Evolutionary conservation across 2,113 vertebrate genomes (phyloP), one percentile per base, ranked within the genome.

Genomic region (Myiozetetes cayanensis): DNA sequence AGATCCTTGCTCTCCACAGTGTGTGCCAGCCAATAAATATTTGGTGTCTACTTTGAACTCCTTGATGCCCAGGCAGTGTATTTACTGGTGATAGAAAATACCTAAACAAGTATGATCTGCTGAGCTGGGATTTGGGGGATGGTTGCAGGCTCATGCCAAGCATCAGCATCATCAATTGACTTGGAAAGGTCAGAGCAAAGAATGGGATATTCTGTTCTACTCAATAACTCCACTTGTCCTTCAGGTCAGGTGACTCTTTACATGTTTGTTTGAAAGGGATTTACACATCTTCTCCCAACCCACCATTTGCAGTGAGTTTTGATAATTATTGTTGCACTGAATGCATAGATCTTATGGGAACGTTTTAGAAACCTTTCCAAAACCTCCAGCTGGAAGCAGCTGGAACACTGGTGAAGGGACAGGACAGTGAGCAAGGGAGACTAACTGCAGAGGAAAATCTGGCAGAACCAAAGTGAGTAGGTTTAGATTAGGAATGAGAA

Each of bases 31-130:
- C 81, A 46, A 15, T 8, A 80, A 56, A 49, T 35, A 47, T 55
- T 55, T 87, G 10, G n/a, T 85, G 3, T 25, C 37, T 8, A 13
- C 14, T 49, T 87, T 66, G 65, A 53, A 49, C 10, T 56, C 52
- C 21, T 31, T 49, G 41, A 14, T 50, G 23, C n/a, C 62, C 3
- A 0, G 10, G n/a, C 12, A 1, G 4, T 39, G 23, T 15, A 3
- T 70, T 91, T 44, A 12, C 31, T 14, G 14, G 2, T 12, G 41
- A 19, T 2, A 14, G 43, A 83, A 91, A 78, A 87, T 4, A 9
- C 23, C 31, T 67, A 46, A 72, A 7, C 28, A 67, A 87, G 16
- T 8, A 23, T 8, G 50, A 52, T 24, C 27, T 44, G 6, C 77
- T 35, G 41, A 85, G 50, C 31, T 46, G 44, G 61, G 43, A 23